These are phyloP conservation scores for Apodemus sylvaticus DNA, from an alignment of 2,113 vertebrate genomes.

Conservation along the genomic window DNA sequence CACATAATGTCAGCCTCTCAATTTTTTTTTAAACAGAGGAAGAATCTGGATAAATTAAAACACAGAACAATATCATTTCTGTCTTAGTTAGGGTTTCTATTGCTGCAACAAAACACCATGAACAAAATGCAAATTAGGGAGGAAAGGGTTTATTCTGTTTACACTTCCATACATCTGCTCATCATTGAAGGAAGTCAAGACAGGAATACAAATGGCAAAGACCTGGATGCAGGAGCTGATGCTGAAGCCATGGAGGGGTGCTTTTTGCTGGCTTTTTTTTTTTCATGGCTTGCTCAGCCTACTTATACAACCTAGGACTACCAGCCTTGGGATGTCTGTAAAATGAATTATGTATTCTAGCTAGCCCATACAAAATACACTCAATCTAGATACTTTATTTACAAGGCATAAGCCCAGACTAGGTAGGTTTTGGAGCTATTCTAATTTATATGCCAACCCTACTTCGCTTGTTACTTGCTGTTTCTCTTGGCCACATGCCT, in stretches of 20 bases:
- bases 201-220: background rate
- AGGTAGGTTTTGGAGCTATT: no score
- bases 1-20: background rate
- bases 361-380: no score
- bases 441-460: no score
- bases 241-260: background rate
- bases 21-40: background rate
- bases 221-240: background rate
- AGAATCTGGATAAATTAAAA: background rate
- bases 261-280: background rate
- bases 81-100: background rate
- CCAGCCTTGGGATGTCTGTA: no score
- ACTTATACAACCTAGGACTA: background rate
- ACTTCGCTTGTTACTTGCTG: no score
- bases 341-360: no score
- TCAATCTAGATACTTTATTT: no score
- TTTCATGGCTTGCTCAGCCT: background rate
- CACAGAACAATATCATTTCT: background rate
- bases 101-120: background rate
- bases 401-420: no score
- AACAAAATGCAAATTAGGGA: no score
- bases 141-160: background rate
- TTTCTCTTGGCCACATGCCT: no score
- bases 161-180: no score
- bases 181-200: background rate